Evolutionary conservation across 2,113 vertebrate species (phyloP), one percentile per base, ranked within the genome.

Genomic region (Numida meleagris): DNA sequence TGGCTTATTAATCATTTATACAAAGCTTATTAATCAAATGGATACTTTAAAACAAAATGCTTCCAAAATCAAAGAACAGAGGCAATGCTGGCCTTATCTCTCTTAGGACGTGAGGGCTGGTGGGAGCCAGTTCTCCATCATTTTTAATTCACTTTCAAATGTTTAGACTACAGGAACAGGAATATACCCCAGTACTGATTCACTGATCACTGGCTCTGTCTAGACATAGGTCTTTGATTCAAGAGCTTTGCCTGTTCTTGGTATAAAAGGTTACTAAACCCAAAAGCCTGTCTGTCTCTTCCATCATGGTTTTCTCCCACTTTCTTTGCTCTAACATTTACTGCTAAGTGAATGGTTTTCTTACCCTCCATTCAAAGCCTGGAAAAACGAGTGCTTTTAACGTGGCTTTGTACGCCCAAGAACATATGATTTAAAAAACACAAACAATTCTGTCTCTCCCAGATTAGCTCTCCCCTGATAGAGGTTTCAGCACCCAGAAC

Each of bases 1-100:
- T 96, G 84, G 59, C 51, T 87, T 92, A 95, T 94, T 92, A 80
- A 70, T 93, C 67, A 91, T 96, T 95, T 89, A 93, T 90, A 82
- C 72, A 75, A 84, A 91, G 55, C 55, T 78, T 86, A 78, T 91
- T 89, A 95, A 95, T 93, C 81, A 81, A 82, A 79, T 10, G 31
- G 77, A 82, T 96, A 85, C 74, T 89, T 92, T 87, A 79, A 55
- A 78, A n/a, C 50, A 90, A 84, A 77, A 23, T 34, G 6, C 33
- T 82, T 34, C 48, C 61, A 21, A 78, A 89, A 88, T 38, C 63
- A 40, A 25, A 88, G 27, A 86, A 59, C 21, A 46, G 46, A 57
- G 14, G 20, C 1, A 5, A 24, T 50, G 25, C 6, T 68, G 24
- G 25, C 43, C 57, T 72, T 82, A 36, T 42, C 29, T 93, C 40